Percentiles rank a stretch among this genome's conserved stretches.
Evolutionary conservation across 2,888 invertebrate species (phyloP).

Genomic region (Branchellion lobata): DNA sequence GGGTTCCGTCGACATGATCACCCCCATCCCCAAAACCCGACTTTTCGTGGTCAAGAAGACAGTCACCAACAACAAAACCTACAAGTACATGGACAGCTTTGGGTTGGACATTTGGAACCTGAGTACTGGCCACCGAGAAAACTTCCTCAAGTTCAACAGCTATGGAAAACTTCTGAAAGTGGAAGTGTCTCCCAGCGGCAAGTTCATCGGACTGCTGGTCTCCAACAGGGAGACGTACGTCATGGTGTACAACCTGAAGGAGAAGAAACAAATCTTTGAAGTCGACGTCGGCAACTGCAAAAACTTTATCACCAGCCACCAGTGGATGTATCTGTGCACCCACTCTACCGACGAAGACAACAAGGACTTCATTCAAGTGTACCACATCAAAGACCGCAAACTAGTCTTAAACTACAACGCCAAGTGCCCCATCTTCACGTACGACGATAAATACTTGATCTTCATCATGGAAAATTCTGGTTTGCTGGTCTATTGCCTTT

Average conservation of each 20-base stretch:
- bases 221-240: conserved; percentile 48
- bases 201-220: conserved; percentile 50
- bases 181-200: conserved; percentile 49
- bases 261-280: conserved; percentile 34
- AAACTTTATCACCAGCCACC: conserved; percentile 44
- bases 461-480: conserved; percentile 40
- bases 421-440: conserved; percentile 48
- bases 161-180: conserved; percentile 52
- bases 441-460: conserved; percentile 46
- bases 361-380: conserved; percentile 39
- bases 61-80: conserved; percentile 51
- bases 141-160: conserved; percentile 50
- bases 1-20: conserved; percentile 51
- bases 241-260: conserved; percentile 48
- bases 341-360: conserved; percentile 27
- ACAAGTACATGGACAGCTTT: conserved; percentile 55
- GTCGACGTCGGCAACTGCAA: conserved; percentile 46
- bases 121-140: conserved; percentile 47
- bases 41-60: conserved; percentile 49
- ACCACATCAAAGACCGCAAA: conserved; percentile 37
- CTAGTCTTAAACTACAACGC: conserved; percentile 41
- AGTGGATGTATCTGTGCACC: conserved; percentile 47
- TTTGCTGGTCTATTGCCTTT: conserved; percentile 46
- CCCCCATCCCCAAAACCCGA: conserved; percentile 42
- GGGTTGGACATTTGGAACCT: conserved; percentile 55